Evolutionary conservation across 1,140 invertebrate species (phyloP).

Genomic region (Arctopsyche grandis): DNA sequence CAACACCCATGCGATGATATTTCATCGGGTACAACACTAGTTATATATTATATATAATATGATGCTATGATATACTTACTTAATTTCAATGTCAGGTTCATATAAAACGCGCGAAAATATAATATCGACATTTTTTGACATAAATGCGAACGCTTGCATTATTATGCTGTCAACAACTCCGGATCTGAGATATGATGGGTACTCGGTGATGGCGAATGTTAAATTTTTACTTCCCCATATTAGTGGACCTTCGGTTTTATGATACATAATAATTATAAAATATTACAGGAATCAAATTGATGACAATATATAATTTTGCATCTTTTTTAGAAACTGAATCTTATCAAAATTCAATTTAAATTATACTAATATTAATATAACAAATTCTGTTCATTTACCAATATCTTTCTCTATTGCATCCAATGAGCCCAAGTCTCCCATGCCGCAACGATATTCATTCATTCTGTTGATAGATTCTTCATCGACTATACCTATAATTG

Average conservation of each 20-base stretch:
- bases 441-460: background rate
- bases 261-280: background rate
- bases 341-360: background rate
- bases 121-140: background rate
- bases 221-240: background rate
- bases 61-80: too few relatives aligned
- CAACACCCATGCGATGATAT: too few relatives aligned
- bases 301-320: background rate
- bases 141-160: background rate
- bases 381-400: background rate
- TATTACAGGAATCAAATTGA: too few relatives aligned
- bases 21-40: too few relatives aligned
- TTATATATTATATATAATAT: too few relatives aligned
- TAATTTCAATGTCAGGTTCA: slow-evolving; percentile 17
- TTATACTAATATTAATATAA: background rate
- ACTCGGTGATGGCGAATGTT: background rate
- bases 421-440: background rate
- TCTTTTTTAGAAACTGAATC: background rate
- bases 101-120: background rate
- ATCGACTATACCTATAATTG: slow-evolving; percentile 4
- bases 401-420: background rate
- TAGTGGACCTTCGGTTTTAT: background rate
- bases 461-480: background rate
- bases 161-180: background rate
- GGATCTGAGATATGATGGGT: background rate